Base-by-base conservation (phyloP, 53 echinoderm and acorn worm species). In the Crossaster papposus region DNA sequence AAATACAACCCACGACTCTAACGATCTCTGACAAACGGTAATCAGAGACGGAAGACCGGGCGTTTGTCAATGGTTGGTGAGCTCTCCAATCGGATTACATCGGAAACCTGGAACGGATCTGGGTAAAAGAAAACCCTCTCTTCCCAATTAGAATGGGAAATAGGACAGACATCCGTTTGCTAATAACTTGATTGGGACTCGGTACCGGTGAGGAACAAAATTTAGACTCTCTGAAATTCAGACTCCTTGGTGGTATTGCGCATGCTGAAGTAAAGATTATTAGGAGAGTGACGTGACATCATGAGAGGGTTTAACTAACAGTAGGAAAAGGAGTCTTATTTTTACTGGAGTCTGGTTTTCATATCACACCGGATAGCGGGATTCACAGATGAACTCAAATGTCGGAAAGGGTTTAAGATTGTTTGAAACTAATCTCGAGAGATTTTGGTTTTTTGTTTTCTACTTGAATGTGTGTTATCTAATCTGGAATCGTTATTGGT, bases 11-110 rank as follows among this genome's bases (percentile, higher is more conserved):
- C 28, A 26, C 17, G 14, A 74, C 20, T 13, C 75, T 74, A 74
- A 74, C 36, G 33, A 74, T 2, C 20, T 35, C 35, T 33, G 75
- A 74, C 75, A 74, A 31, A 33, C 75, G 75, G 36, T 74, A 74
- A 74, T 74, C 18, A 29, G 33, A 34, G 34, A 74, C 18, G 36
- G 75, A 74, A 74, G 34, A 20, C 4, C 34, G 15, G 7, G 1
- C 75, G 68, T 9, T 68, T 26, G 68, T 68, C 68, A 54, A 24
- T 29, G 80, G 50, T 20, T 30, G 4, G 80, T 15, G 17, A 22
- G 54, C 51, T 80, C 80, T 52, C 54, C 53, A 44, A 80, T 51
- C 51, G 54, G 80, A n/a, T 53, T 80, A 30, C 51, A 51, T 9
- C 51, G 68, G 68, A 68, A 68, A 28, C 68, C 24, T 23, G 4